These are phyloP conservation scores for Cosmopolites sordidus DNA, from an alignment of 2,888 invertebrate species.

Conservation along the genomic window DNA sequence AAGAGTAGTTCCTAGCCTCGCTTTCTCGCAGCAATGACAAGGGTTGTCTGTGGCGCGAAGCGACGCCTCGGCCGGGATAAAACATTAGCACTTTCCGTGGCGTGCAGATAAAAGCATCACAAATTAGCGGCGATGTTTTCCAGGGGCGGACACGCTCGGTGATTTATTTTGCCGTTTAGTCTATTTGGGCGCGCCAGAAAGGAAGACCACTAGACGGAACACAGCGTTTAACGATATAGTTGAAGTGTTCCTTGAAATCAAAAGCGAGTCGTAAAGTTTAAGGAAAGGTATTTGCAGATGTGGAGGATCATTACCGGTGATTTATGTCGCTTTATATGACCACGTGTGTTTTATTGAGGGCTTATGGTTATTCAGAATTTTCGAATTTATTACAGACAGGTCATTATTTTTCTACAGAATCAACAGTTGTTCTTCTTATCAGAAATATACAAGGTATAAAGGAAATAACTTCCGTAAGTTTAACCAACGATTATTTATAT, in stretches of 20 bases:
- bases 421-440: too few species aligned
- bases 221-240: slow-evolving; percentile 13
- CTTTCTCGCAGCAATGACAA: slow-evolving; percentile 27
- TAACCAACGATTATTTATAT: too few species aligned
- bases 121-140: slow-evolving; percentile 40
- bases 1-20: neutral
- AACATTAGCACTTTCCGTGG: slow-evolving; percentile 45
- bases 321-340: slow-evolving; percentile 16
- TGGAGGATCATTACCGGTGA: slow-evolving; percentile 19
- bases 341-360: too few species aligned
- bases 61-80: slow-evolving; percentile 36
- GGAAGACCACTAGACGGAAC: slow-evolving; percentile 22
- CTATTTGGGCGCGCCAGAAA: slow-evolving; percentile 22
- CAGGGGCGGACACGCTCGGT: slow-evolving; percentile 26
- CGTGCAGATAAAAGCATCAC: slow-evolving; percentile 46
- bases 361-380: too few species aligned
- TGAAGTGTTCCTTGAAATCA: slow-evolving; percentile 22
- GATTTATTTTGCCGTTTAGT: slow-evolving; percentile 27
- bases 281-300: slow-evolving; percentile 21
- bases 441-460: too few species aligned
- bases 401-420: too few species aligned
- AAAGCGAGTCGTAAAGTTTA: slow-evolving; percentile 22
- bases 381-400: too few species aligned
- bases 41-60: slow-evolving; percentile 28
- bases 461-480: too few species aligned